A percentile compares a stretch with the other conserved stretches of the same genome.
Conservation (phyloP, 2,888 invertebrate genomes). For the Micoletzkya japonica region DNA sequence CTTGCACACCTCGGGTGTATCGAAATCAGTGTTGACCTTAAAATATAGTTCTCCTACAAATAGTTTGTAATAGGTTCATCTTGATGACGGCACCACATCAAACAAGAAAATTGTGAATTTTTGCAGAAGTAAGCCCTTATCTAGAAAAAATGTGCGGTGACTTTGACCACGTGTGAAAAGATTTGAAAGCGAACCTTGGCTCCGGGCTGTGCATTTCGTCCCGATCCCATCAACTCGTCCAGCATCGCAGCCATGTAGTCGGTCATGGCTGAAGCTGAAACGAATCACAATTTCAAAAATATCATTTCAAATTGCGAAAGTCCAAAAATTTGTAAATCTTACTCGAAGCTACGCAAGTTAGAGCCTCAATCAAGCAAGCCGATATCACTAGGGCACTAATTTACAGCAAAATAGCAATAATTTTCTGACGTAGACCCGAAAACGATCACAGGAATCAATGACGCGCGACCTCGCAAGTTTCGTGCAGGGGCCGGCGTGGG, state of each 20-base stretch:
- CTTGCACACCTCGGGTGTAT: constrained; percentile 83
- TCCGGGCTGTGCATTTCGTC: constrained; percentile 36
- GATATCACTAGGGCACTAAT: too few relatives aligned
- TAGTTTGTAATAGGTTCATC: too few relatives aligned
- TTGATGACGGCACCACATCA: neutral
- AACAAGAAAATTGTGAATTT: neutral
- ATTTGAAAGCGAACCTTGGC: constrained; percentile 2
- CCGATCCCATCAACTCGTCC: constrained; percentile 42
- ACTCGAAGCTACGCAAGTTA: too few relatives aligned
- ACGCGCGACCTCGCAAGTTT: too few relatives aligned
- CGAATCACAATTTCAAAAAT: neutral
- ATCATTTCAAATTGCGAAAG: too few relatives aligned
- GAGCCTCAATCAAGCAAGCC: too few relatives aligned
- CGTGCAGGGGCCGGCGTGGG: too few relatives aligned
- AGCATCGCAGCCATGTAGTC: constrained; percentile 42
- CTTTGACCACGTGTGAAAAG: neutral
- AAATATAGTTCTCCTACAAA: neutral
- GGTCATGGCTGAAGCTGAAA: constrained; percentile 14
- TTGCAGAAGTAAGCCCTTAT: neutral
- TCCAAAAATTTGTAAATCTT: too few relatives aligned
- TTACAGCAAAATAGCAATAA: too few relatives aligned
- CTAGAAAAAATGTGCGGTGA: neutral
- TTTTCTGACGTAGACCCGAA: too few relatives aligned
- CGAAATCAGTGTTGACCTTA: constrained; percentile 24
- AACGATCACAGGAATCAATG: too few relatives aligned